A percentile compares a stretch with the other conserved stretches of the same genome.
Evolutionary conservation across 2,113 vertebrate species (phyloP).

Genomic region (Hydrolagus affinis): DNA sequence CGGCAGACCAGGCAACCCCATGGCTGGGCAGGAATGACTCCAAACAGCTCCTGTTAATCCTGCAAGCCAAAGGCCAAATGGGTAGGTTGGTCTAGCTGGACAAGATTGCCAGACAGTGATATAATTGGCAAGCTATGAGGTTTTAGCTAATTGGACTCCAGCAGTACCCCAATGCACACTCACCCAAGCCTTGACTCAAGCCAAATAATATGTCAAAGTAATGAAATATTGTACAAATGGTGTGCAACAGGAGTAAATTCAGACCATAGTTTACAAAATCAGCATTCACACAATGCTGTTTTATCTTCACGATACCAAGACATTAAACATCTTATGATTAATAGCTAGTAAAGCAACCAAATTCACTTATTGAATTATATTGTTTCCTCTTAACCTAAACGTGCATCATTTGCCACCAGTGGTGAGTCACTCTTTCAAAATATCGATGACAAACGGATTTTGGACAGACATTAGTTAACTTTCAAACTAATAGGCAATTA

Average conservation of each 20-base stretch:
- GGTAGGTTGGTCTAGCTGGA: no score
- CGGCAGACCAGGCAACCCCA: no score
- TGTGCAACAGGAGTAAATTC: neutral
- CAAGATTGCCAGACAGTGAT: no score
- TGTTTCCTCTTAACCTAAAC: neutral
- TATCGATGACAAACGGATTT: neutral
- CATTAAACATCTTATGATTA: neutral
- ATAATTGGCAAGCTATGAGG: no score
- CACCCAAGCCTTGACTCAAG: neutral
- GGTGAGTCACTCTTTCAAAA: constrained; percentile 6
- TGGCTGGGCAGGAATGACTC: no score
- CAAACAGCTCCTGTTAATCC: no score
- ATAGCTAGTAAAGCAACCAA: neutral
- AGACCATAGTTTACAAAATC: neutral
- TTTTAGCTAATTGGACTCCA: no score
- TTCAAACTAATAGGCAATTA: neutral
- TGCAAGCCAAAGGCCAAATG: no score
- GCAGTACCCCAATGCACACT: no score
- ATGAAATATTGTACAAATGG: neutral
- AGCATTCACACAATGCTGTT: neutral
- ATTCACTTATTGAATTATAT: neutral
- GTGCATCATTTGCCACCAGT: neutral
- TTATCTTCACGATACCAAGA: neutral
- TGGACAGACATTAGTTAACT: neutral
- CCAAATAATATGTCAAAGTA: neutral